Percentiles rank a stretch among this genome's conserved stretches.
These are phyloP conservation scores for Limnothrissa miodon DNA, from an alignment of 2,113 vertebrate species.

Conservation along the genomic window DNA sequence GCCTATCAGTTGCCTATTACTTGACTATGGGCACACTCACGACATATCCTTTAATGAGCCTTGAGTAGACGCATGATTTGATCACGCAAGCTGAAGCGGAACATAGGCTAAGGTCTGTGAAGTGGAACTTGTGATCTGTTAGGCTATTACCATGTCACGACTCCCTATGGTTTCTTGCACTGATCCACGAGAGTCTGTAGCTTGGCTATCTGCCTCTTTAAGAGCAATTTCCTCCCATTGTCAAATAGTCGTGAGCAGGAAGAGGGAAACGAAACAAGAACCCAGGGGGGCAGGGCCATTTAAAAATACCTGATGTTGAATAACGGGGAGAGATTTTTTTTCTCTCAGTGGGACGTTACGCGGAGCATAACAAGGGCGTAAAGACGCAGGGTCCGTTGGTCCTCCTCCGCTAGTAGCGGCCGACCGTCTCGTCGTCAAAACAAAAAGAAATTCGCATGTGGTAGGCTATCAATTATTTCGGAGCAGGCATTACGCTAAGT, in stretches of 20 bases:
- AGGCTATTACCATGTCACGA: slow-evolving; percentile 55
- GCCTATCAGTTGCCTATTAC: background rate
- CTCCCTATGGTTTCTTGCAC: slow-evolving; percentile 22
- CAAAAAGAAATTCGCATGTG: background rate
- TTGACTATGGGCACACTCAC: too few relatives aligned
- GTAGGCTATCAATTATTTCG: background rate
- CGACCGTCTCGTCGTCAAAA: background rate
- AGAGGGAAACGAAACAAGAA: slow-evolving; percentile 94
- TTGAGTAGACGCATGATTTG: background rate
- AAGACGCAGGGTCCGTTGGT: background rate
- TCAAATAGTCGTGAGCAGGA: slow-evolving; percentile 97
- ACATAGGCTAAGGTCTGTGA: slow-evolving; percentile 4
- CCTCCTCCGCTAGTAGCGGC: background rate
- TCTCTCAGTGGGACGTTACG: slow-evolving; percentile 25
- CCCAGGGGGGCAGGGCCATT: slow-evolving; percentile 74
- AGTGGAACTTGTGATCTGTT: slow-evolving; percentile 49
- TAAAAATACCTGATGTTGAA: slow-evolving; percentile 62
- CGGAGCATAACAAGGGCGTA: background rate
- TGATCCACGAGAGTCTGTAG: background rate
- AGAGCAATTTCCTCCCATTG: slow-evolving; percentile 98
- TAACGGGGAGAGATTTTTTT: slow-evolving; percentile 43
- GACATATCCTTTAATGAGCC: too few relatives aligned
- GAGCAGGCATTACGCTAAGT: background rate
- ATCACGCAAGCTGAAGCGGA: background rate
- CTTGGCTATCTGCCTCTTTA: slow-evolving; percentile 83